Percentiles rank a stretch among this genome's conserved stretches.
These are phyloP conservation scores for Strigamia crassipes DNA, from an alignment of 2,888 invertebrate species.

Conservation along the genomic window DNA sequence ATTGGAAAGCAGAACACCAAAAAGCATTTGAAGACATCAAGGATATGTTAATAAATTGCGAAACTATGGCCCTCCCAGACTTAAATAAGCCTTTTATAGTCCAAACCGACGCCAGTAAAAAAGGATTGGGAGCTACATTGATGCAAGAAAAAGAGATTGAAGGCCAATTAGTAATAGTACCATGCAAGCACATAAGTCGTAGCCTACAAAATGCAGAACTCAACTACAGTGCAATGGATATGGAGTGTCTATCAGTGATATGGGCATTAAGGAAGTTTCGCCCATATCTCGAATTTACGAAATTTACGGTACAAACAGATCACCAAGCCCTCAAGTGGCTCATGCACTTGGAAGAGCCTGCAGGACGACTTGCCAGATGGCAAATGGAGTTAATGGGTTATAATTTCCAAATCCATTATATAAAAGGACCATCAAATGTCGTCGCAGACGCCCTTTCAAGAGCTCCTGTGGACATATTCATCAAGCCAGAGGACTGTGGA, in stretches of 20 bases:
- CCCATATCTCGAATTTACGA: too few species aligned
- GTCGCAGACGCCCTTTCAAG: not conserved
- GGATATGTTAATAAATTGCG: not conserved
- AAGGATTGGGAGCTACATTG: not conserved
- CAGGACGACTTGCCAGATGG: too few species aligned
- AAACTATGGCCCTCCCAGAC: not conserved
- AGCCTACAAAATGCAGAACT: not conserved
- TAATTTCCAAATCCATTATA: not conserved
- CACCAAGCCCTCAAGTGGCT: too few species aligned
- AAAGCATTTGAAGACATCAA: not conserved
- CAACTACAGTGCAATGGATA: not conserved
- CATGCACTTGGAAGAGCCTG: not conserved
- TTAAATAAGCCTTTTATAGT: not conserved
- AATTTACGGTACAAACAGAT: too few species aligned
- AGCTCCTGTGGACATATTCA: not conserved
- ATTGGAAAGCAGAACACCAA: not conserved
- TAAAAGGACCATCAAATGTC: not conserved
- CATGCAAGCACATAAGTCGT: not conserved
- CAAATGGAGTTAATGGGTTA: not conserved
- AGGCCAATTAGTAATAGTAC: not conserved
- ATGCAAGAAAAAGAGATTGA: not conserved
- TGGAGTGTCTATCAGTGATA: not conserved
- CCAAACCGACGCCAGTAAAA: not conserved
- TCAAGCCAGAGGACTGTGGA: too few species aligned
- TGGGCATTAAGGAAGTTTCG: not conserved